A percentile compares a stretch with the other conserved stretches of the same genome.
phyloP scores from a whole-genome alignment of 2,888 invertebrate genomes.

The Alitta virens region DNA sequence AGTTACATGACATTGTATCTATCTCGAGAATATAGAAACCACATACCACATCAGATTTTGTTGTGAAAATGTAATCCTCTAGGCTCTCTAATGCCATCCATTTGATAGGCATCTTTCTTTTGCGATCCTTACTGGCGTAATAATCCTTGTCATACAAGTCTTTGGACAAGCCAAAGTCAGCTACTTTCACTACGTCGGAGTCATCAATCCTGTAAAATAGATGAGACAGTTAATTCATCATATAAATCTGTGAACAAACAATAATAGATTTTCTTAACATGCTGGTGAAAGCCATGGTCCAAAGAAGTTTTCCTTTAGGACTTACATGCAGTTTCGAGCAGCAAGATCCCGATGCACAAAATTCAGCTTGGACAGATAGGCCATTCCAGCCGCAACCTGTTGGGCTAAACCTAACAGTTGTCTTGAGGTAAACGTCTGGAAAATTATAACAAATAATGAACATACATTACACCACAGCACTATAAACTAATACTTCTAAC shows the following conservation, averaged over 20 bases:
- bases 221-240: background rate
- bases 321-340: conserved; percentile 63
- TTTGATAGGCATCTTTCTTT: conserved; percentile 58
- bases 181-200: conserved; percentile 58
- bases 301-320: conserved; percentile 15
- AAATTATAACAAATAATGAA: conserved; percentile 8
- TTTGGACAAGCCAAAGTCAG: conserved; percentile 64
- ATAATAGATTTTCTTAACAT: background rate
- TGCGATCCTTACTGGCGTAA: conserved; percentile 58
- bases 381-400: conserved; percentile 61
- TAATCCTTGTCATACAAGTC: conserved; percentile 62
- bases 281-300: no score
- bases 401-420: conserved; percentile 58
- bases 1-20: no score
- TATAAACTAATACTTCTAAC: no score
- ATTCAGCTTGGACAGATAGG: conserved; percentile 59
- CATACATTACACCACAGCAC: no score
- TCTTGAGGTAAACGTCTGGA: conserved; percentile 59
- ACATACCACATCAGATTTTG: conserved; percentile 60
- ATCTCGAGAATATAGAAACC: no score
- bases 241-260: background rate
- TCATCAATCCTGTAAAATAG: conserved; percentile 58
- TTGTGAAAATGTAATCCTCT: conserved; percentile 55
- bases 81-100: conserved; percentile 61
- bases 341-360: conserved; percentile 62